These are phyloP conservation scores for Hapalemur alaotrensis DNA, from an alignment of 2,797 vertebrate species.

Conservation along the genomic window DNA sequence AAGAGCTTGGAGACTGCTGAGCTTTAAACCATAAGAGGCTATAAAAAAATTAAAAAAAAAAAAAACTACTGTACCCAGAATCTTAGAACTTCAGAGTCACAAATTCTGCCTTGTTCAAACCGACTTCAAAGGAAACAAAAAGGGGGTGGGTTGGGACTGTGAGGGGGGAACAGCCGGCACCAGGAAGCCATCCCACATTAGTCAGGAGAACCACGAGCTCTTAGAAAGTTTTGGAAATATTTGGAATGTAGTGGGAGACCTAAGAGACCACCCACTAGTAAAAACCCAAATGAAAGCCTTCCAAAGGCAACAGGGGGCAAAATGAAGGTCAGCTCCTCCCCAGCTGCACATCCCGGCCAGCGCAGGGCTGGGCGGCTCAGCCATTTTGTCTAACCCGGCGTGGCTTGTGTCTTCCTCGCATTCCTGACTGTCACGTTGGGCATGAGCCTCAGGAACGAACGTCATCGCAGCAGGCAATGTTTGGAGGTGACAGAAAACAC, in stretches of 20 bases:
- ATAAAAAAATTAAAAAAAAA: not conserved
- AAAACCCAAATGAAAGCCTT: constrained; percentile 41
- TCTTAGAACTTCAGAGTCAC: constrained; percentile 3
- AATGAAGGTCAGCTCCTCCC: not conserved
- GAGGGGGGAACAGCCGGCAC: rapidly evolving
- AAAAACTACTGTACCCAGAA: not conserved
- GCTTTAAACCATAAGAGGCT: not conserved
- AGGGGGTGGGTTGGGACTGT: not conserved
- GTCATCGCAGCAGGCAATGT: not conserved
- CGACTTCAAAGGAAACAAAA: constrained; percentile 19
- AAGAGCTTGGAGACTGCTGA: not conserved
- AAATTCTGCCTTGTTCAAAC: not conserved
- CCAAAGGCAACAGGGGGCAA: constrained; percentile 7
- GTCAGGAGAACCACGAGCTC: not conserved
- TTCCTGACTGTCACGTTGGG: not conserved
- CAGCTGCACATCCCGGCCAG: not conserved
- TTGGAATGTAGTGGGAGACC: constrained; percentile 36
- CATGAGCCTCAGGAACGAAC: not conserved
- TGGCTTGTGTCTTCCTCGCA: not conserved
- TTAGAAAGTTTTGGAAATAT: constrained; percentile 46
- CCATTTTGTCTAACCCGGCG: not conserved
- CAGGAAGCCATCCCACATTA: not conserved
- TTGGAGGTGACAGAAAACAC: constrained; percentile 51
- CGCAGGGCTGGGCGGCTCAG: not conserved
- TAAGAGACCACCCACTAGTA: constrained; percentile 44